Percentiles rank a stretch among this genome's conserved stretches.
These are phyloP conservation scores for Dicaeum eximium DNA, from an alignment of 2,113 vertebrate genomes.

Conservation along the genomic window DNA sequence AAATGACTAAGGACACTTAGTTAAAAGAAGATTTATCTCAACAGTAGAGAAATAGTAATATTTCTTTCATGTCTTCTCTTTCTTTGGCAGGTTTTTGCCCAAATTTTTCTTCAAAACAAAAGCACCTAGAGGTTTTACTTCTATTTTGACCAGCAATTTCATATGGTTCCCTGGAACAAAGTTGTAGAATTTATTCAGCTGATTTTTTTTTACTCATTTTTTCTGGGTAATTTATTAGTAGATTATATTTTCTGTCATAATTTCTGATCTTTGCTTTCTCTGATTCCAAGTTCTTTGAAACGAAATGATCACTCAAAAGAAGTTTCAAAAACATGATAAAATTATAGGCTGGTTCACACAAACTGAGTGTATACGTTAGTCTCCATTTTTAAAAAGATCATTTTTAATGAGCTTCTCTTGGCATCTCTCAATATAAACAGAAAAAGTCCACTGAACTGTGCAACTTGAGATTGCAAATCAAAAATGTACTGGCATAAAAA, in stretches of 20 bases:
- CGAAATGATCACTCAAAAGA: not conserved
- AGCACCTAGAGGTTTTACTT: not conserved
- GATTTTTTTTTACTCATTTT: not conserved
- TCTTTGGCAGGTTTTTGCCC: not conserved
- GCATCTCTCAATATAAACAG: not conserved
- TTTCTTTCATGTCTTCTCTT: not conserved
- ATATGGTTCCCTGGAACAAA: not conserved
- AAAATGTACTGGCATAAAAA: not conserved
- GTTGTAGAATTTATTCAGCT: not conserved
- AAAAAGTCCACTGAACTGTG: not conserved
- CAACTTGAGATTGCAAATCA: not conserved
- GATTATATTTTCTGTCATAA: not conserved
- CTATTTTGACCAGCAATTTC: not conserved
- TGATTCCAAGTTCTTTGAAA: slow-evolving; percentile 1
- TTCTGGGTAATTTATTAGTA: slow-evolving; percentile 1
- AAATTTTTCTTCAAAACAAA: not conserved
- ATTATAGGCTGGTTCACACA: not conserved
- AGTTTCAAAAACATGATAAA: not conserved
- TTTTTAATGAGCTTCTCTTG: not conserved
- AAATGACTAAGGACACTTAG: not conserved
- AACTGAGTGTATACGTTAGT: not conserved
- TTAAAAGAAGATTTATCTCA: not conserved
- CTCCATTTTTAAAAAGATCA: not conserved
- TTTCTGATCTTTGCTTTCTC: not conserved
- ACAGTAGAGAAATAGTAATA: not conserved